Base-by-base conservation (phyloP, 1,140 invertebrate genomes). In the Planococcus citri region DNA sequence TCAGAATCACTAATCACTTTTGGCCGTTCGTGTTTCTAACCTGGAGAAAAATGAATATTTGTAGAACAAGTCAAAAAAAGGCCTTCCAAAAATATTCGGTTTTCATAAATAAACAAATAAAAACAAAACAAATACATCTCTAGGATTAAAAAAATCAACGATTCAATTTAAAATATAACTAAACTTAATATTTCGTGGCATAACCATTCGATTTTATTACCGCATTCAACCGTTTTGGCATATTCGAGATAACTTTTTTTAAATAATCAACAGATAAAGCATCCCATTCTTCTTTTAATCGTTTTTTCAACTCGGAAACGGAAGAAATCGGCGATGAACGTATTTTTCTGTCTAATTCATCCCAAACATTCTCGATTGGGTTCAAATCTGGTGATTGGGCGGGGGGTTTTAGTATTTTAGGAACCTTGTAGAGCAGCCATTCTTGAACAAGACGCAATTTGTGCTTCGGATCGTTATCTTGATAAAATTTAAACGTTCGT, bases 351-450 rank as follows among this genome's bases (percentile, higher is more conserved):
- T 78, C 72, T 12, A 77, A 71, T 41, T 74, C 41, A 69, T 73
- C 73, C 77, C 75, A 77, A 8, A 79, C 51, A 74, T 79, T 70
- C 68, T 78, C 74, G 51, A 76, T 79, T 0, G 75, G 75, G 72
- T 78, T 79, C 0, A 80, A 57, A 61, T 79, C 78, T 9, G 77
- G 75, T 37, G 75, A 76, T 60, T 79, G 76, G 22, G 76, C 71
- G 20, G 76, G 74, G 41, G 72, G 75, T 67, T 74, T 27, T n/a
- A 77, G 69, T 70, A 75, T 60, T 61, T 73, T 68, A n/a, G 73
- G 71, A 58, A 72, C 71, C 27, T 75, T 72, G 29, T 73, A 72
- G 9, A 72, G 38, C 51, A 78, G 70, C 71, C 73, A 78, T 37
- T 74, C 41, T 51, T 72, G 73, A 0, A 70, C 71, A 21, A 73